Evolutionary conservation across 2,797 vertebrate genomes (phyloP).

Genomic region (Peromyscus aztecus): DNA sequence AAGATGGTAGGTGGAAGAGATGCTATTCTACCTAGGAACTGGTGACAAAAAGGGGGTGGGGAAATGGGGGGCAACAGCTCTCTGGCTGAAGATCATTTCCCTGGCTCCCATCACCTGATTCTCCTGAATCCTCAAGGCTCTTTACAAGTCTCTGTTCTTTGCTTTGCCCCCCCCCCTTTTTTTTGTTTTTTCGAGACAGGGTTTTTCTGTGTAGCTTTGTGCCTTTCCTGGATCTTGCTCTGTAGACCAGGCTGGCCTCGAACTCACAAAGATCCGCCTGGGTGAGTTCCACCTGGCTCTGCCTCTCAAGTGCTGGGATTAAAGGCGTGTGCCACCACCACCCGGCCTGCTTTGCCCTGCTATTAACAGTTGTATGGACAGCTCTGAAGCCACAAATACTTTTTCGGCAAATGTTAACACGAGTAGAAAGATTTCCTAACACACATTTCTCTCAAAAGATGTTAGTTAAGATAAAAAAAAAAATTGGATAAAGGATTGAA

Average conservation of each 20-base stretch:
- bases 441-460: background rate
- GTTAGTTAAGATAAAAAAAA: constrained; percentile 37
- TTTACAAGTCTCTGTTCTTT: background rate
- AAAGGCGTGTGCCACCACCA: no score
- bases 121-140: background rate
- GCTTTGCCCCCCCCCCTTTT: background rate
- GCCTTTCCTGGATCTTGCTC: no score
- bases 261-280: no score
- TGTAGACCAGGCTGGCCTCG: no score
- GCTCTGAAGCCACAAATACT: background rate
- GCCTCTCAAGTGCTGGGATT: no score
- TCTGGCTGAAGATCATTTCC: background rate
- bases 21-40: background rate
- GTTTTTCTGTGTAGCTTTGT: no score
- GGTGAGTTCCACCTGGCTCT: no score
- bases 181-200: no score
- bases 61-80: background rate
- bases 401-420: background rate
- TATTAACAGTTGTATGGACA: background rate
- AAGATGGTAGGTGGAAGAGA: background rate
- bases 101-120: background rate
- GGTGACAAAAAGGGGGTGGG: background rate
- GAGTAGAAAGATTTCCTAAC: constrained; percentile 10
- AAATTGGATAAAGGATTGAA: constrained; percentile 26
- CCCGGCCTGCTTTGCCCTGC: background rate